phyloP scores from a whole-genome alignment of 2,113 vertebrate species.

The Xiphophorus hellerii region DNA sequence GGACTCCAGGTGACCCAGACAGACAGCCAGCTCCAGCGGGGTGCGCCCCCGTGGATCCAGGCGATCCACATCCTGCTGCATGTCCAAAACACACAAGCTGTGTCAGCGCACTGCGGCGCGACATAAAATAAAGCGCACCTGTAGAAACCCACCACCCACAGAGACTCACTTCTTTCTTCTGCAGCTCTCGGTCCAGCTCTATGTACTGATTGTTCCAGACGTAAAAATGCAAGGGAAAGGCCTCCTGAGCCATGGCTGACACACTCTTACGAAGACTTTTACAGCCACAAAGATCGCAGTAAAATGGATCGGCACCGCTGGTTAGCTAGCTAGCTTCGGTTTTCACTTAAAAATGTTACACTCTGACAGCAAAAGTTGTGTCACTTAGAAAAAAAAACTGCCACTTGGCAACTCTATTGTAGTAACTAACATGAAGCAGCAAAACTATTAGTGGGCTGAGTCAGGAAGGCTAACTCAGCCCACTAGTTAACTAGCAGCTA shows the following conservation, averaged over 20 bases:
- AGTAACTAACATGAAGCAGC: background rate
- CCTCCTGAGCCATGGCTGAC: slow-evolving; percentile 80
- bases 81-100: slow-evolving; percentile 21
- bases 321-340: slow-evolving; percentile 45
- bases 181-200: slow-evolving; percentile 88
- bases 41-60: slow-evolving; percentile 90
- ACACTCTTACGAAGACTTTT: slow-evolving; percentile 13
- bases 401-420: background rate
- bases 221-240: slow-evolving; percentile 87
- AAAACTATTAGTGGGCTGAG: slow-evolving; percentile 63
- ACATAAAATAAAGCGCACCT: slow-evolving; percentile 21
- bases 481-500: slow-evolving; percentile 68
- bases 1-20: slow-evolving; percentile 92
- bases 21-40: slow-evolving; percentile 90
- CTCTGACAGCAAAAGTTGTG: background rate
- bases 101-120: slow-evolving; percentile 64
- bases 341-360: slow-evolving; percentile 1
- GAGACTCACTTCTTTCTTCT: slow-evolving; percentile 78
- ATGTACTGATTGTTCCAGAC: slow-evolving; percentile 91
- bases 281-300: slow-evolving; percentile 20
- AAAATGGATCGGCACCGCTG: background rate
- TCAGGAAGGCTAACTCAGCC: slow-evolving; percentile 70
- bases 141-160: background rate
- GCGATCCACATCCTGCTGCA: slow-evolving; percentile 87
- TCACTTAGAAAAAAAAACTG: too few species aligned